Conservation (phyloP, 2,797 vertebrate species). For the Phrynocephalus vlangalii region DNA sequence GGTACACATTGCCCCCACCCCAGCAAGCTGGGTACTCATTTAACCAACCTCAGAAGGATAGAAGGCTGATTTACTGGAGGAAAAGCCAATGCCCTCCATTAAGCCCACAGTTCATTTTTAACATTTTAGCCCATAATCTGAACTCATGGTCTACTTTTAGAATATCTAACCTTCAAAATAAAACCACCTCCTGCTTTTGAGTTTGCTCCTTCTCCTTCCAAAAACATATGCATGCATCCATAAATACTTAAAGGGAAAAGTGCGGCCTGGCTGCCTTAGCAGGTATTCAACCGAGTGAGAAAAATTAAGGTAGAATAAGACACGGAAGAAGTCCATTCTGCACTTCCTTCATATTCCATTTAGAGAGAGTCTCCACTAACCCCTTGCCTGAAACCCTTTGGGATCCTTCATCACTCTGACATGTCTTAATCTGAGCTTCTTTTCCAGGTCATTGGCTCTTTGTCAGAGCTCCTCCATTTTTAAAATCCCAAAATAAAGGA, state of each 20-base stretch:
- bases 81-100: too few relatives aligned
- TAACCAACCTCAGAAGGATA: too few relatives aligned
- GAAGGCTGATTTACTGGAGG: too few relatives aligned
- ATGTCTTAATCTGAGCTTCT: constrained; percentile 35
- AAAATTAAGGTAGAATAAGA: constrained; percentile 41
- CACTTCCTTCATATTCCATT: constrained; percentile 42
- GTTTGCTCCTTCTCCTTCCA: constrained; percentile 27
- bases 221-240: constrained; percentile 39
- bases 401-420: constrained; percentile 33
- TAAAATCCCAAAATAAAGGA: constrained; percentile 3
- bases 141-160: constrained; percentile 12
- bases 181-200: constrained; percentile 17
- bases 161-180: constrained; percentile 4
- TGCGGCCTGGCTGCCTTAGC: neutral
- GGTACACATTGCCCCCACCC: too few relatives aligned
- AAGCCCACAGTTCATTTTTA: neutral
- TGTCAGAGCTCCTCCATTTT: constrained; percentile 5
- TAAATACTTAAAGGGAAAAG: constrained; percentile 28
- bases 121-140: neutral
- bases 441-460: constrained; percentile 33
- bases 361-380: constrained; percentile 44
- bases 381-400: constrained; percentile 17
- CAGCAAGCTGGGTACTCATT: too few relatives aligned
- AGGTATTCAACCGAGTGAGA: constrained; percentile 14
- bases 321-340: constrained; percentile 29